phyloP scores from a whole-genome alignment of 2,113 vertebrate genomes.

The Ailurus styani region DNA sequence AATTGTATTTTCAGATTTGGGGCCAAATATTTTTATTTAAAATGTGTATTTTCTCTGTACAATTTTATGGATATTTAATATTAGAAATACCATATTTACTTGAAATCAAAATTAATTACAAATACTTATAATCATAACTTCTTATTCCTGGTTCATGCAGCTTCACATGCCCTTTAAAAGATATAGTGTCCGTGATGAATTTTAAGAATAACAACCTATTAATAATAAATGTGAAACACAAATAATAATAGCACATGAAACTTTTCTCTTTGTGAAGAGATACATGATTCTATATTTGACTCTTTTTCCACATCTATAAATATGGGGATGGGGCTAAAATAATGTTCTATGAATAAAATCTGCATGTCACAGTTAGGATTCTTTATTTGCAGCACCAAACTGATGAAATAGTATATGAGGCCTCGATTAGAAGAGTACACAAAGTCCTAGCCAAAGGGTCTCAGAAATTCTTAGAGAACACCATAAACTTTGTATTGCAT shows the following conservation, averaged over 20 bases:
- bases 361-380: slow-evolving; percentile 55
- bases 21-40: neutral
- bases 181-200: neutral
- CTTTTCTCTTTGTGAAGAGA: neutral
- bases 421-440: slow-evolving; percentile 51
- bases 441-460: slow-evolving; percentile 44
- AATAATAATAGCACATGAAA: neutral
- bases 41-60: neutral
- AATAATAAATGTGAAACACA: slow-evolving; percentile 17
- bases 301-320: slow-evolving; percentile 46
- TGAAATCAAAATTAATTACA: slow-evolving; percentile 10
- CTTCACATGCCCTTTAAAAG: neutral
- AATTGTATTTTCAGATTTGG: neutral
- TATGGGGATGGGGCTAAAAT: slow-evolving; percentile 62
- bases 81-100: neutral
- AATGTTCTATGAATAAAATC: slow-evolving; percentile 72
- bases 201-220: neutral
- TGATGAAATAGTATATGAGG: slow-evolving; percentile 62
- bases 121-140: neutral
- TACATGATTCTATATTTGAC: slow-evolving; percentile 36
- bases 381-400: slow-evolving; percentile 40
- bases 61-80: neutral
- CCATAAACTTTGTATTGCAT: neutral
- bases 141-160: neutral
- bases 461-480: slow-evolving; percentile 15